Conservation (phyloP, 2,888 invertebrate species). For the Acrobasis suavella region DNA sequence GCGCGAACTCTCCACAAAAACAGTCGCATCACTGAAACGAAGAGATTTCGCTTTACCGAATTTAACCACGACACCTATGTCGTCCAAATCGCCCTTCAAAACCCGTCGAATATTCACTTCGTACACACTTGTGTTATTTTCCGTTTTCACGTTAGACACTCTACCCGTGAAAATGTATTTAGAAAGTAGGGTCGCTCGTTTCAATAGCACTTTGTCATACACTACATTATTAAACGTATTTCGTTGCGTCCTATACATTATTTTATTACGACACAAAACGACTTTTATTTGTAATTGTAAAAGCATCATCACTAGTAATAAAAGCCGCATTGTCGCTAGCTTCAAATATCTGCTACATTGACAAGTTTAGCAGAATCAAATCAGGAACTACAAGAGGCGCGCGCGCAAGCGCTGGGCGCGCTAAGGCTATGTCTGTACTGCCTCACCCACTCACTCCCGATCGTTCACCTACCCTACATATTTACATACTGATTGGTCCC, state of each 20-base stretch:
- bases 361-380: constrained; percentile 19
- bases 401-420: constrained; percentile 70
- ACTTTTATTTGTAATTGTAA: background rate
- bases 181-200: constrained; percentile 59
- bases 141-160: constrained; percentile 57
- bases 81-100: constrained; percentile 70
- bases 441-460: constrained; percentile 72
- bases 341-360: background rate
- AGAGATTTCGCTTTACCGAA: constrained; percentile 56
- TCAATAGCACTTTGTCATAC: constrained; percentile 58
- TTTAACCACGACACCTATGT: constrained; percentile 57
- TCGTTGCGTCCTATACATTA: constrained; percentile 1
- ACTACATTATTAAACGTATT: constrained; percentile 40
- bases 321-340: constrained; percentile 11
- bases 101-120: constrained; percentile 70
- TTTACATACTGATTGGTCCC: constrained; percentile 77
- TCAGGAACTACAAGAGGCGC: constrained; percentile 40
- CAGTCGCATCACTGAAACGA: constrained; percentile 63
- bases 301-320: background rate
- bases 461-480: constrained; percentile 78
- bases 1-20: constrained; percentile 57
- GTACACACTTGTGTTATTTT: constrained; percentile 53
- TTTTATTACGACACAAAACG: background rate
- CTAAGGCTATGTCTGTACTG: constrained; percentile 64
- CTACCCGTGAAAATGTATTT: constrained; percentile 72